Evolutionary conservation across 2,113 vertebrate genomes (phyloP).

Genomic region (Clarias magur): DNA sequence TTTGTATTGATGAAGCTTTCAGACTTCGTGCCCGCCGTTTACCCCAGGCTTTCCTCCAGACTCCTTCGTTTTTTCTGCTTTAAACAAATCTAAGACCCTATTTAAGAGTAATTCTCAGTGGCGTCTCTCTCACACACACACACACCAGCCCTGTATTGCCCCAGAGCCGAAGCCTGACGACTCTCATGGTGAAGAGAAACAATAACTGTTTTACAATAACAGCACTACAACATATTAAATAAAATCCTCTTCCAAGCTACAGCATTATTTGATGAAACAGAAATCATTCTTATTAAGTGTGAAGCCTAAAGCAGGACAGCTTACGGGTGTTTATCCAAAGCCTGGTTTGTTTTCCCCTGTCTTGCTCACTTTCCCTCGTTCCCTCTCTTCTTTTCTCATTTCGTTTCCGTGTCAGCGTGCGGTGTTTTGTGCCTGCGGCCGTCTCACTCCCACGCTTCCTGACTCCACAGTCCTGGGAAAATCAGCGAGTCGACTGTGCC

Average conservation of each 20-base stretch:
- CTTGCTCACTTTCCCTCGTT: neutral
- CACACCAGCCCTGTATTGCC: neutral
- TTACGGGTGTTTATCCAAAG: conserved; percentile 7
- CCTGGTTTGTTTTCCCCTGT: neutral
- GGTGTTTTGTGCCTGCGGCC: neutral
- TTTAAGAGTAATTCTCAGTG: neutral
- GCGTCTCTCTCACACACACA: neutral
- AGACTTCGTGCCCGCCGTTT: neutral
- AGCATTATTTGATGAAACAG: neutral
- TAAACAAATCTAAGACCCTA: neutral
- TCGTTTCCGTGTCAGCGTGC: neutral
- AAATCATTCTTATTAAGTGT: neutral
- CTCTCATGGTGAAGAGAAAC: neutral
- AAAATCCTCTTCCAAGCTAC: neutral
- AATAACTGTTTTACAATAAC: neutral
- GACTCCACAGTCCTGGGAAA: conserved; percentile 33
- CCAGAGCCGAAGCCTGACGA: neutral
- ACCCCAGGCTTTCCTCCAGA: neutral
- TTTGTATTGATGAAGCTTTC: neutral
- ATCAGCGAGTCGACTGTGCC: conserved; percentile 24
- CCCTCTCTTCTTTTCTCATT: neutral
- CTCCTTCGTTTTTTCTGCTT: neutral
- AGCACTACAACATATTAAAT: neutral
- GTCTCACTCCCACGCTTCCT: conserved; percentile 26
- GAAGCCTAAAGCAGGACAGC: neutral